Evolutionary conservation across 53 echinoderm and acorn worm species (phyloP), one percentile per base, ranked within the genome.

Genomic region (Astropecten irregularis): DNA sequence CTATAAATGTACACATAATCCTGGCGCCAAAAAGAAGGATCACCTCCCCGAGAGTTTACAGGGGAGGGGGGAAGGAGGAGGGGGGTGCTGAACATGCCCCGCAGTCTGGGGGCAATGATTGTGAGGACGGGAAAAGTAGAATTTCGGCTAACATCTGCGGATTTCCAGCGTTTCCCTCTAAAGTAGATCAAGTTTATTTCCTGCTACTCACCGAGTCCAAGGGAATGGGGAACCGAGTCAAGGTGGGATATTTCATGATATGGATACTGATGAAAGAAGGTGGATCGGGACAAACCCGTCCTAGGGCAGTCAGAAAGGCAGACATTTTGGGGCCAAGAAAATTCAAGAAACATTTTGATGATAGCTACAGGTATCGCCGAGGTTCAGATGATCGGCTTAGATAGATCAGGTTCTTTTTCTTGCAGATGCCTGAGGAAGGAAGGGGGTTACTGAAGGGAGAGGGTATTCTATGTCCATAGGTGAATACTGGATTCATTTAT

Each of bases 111-210:
- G 38, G 36, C 7, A 39, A 44, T 85, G 71, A 56, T 58, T 68
- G 57, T 30, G 53, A 66, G 68, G 32, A 42, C 42, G 21, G 68
- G 66, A 82, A 67, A 82, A 82, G 52, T 36, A 82, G 55, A 82
- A 67, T 82, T 66, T 79, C 62, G 42, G 44, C 44, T 74, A 57
- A 74, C 74, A 74, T 56, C 53, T 53, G 40, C 56, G 39, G 74
- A 74, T 56, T 74, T 74, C 74, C 74, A 19, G 9, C 40, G 15
- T 35, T 74, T 74, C 58, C 74, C 57, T 49, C 53, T 37, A 63
- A 77, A 70, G 61, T 44, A 50, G 89, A 84, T 77, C 68, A 84
- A 79, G 61, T 60, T 77, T n/a, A 62, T 79, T 56, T 79, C 48
- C 79, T n/a, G 40, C 47, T 18, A 40, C 42, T 42, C n/a, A n/a